Evolutionary conservation across 1,140 invertebrate species (phyloP).

Genomic region (Drosophila lini): DNA sequence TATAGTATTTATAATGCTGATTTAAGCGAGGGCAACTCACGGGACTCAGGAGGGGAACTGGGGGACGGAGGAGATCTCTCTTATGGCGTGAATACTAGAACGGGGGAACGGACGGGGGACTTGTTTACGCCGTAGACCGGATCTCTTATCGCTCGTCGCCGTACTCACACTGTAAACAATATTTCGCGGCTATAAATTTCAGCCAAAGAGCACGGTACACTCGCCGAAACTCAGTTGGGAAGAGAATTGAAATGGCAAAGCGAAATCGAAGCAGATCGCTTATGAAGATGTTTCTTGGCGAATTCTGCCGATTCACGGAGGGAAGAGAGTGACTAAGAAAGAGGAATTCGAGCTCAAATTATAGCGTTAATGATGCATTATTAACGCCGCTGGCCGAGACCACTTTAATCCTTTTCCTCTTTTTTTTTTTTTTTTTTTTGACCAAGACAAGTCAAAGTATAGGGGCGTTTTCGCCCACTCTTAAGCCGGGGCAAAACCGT

Average conservation of each 20-base stretch:
- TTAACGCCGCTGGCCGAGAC: conserved; percentile 79
- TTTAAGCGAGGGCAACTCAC: conserved; percentile 4
- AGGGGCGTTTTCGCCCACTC: conserved; percentile 57
- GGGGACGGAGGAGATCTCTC: conserved; percentile 32
- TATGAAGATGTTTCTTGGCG: conserved; percentile 34
- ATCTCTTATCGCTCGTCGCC: conserved; percentile 36
- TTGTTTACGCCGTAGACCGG: conserved; percentile 43
- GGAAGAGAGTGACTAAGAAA: conserved; percentile 18
- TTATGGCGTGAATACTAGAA: conserved; percentile 37
- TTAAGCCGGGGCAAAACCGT: conserved; percentile 45
- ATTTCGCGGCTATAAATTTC: conserved; percentile 25
- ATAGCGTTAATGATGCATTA: conserved; percentile 84
- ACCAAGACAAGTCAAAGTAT: conserved; percentile 56
- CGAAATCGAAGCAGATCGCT: conserved; percentile 13
- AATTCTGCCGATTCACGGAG: conserved; percentile 73
- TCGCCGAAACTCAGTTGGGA: conserved; percentile 25
- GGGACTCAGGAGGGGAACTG: background rate
- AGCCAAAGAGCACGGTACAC: conserved; percentile 50
- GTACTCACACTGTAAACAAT: conserved; percentile 40
- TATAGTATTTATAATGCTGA: conserved; percentile 46
- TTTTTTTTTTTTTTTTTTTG: conserved; percentile 21
- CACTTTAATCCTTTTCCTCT: conserved; percentile 68
- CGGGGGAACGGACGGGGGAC: background rate
- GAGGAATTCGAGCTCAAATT: conserved; percentile 68
- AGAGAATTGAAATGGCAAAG: conserved; percentile 30